Conservation (phyloP, 2,888 invertebrate genomes). For the Shargacucullia verbasci region DNA sequence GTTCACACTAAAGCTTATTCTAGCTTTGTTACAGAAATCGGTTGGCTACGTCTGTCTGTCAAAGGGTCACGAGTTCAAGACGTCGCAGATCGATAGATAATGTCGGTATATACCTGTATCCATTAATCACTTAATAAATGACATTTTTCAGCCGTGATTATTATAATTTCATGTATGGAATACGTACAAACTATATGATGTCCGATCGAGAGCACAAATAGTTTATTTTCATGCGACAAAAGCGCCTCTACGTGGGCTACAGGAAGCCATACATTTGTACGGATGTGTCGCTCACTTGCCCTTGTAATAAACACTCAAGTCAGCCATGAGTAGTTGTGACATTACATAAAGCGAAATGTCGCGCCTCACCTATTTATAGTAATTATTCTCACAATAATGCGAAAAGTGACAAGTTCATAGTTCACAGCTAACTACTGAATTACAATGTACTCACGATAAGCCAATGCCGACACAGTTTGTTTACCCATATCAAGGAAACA, state of each 20-base stretch:
- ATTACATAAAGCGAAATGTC: conserved; percentile 8
- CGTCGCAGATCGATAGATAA: conserved; percentile 29
- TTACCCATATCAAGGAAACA: conserved; percentile 18
- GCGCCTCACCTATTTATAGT: conserved; percentile 17
- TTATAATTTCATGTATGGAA: no score
- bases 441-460: conserved; percentile 22
- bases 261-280: conserved; percentile 23
- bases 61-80: conserved; percentile 34
- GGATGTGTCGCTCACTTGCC: conserved; percentile 8
- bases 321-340: background rate
- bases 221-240: background rate
- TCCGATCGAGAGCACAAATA: no score
- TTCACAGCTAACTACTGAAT: conserved; percentile 29
- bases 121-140: conserved; percentile 13
- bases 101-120: conserved; percentile 15
- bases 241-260: background rate
- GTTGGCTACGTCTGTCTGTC: conserved; percentile 16
- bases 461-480: conserved; percentile 1
- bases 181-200: no score
- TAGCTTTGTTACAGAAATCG: conserved; percentile 4
- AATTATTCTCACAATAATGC: conserved; percentile 3
- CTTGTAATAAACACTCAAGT: conserved; percentile 20
- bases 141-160: no score
- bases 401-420: conserved; percentile 39
- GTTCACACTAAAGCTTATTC: background rate